Conservation (phyloP, 2,113 vertebrate genomes). For the Dromiciops gliroides region DNA sequence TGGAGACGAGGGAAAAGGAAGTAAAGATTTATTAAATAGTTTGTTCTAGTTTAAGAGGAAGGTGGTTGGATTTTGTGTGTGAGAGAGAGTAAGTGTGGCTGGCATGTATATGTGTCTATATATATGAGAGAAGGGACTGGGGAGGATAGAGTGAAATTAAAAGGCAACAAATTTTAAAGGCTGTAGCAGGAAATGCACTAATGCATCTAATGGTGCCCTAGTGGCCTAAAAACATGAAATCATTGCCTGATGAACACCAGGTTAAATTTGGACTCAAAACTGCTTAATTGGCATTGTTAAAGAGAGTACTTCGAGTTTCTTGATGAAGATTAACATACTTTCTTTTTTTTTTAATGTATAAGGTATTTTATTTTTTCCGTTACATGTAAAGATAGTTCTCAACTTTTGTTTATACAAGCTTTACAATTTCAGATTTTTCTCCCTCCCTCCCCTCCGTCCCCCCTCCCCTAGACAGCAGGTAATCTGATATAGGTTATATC, state of each 20-base stretch:
- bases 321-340: constrained; percentile 47
- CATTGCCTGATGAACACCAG: not conserved
- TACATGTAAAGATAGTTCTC: too few relatives aligned
- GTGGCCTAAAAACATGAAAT: not conserved
- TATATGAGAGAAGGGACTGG: not conserved
- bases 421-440: too few relatives aligned
- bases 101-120: not conserved
- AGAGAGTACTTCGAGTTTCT: constrained; percentile 1
- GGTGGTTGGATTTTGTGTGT: not conserved
- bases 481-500: too few relatives aligned
- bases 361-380: too few relatives aligned
- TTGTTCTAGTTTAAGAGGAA: constrained; percentile 38
- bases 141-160: not conserved
- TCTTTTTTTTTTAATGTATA: too few relatives aligned
- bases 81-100: not conserved
- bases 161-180: not conserved
- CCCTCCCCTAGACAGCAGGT: too few relatives aligned
- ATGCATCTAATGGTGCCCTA: not conserved
- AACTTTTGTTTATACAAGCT: too few relatives aligned
- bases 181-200: not conserved
- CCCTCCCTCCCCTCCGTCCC: too few relatives aligned
- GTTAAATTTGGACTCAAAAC: not conserved
- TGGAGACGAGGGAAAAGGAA: constrained; percentile 46
- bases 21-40: constrained; percentile 48
- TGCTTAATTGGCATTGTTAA: constrained; percentile 48